Evolutionary conservation across 2,888 invertebrate species (phyloP).

Genomic region (Dendrolimus pini): DNA sequence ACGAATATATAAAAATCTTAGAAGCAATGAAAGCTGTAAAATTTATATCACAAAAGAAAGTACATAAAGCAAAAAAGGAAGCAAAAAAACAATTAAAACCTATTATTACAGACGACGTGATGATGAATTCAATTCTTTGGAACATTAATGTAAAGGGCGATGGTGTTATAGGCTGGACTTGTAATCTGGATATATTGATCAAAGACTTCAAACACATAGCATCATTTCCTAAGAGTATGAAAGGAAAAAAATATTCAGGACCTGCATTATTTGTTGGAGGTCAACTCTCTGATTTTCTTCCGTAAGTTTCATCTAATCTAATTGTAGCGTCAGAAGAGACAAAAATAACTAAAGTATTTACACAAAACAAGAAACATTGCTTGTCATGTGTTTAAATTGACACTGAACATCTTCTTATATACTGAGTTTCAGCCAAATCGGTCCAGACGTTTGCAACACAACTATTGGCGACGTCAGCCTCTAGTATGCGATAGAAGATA

Average conservation of each 20-base stretch:
- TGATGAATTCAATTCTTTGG: constrained; percentile 70
- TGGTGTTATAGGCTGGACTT: constrained; percentile 78
- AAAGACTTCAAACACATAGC: constrained; percentile 79
- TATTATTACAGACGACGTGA: constrained; percentile 65
- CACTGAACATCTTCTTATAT: too few relatives aligned
- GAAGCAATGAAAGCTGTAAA: constrained; percentile 45
- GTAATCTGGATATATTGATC: constrained; percentile 84
- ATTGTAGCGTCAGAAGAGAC: too few relatives aligned
- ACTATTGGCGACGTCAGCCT: too few relatives aligned
- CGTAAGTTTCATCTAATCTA: constrained; percentile 58
- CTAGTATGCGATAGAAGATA: too few relatives aligned
- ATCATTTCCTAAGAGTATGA: constrained; percentile 73
- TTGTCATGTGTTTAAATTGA: too few relatives aligned
- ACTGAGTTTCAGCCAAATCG: too few relatives aligned
- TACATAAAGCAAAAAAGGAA: constrained; percentile 29
- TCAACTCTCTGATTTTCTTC: constrained; percentile 85
- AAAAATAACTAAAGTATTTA: too few relatives aligned
- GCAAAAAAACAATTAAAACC: constrained; percentile 32
- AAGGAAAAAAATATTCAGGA: constrained; percentile 64
- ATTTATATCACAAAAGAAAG: constrained; percentile 33
- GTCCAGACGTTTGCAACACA: too few relatives aligned
- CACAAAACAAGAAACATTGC: too few relatives aligned
- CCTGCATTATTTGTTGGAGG: constrained; percentile 91
- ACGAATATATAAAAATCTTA: constrained; percentile 78
- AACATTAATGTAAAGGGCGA: constrained; percentile 66